These are phyloP conservation scores for Cottoperca gobio DNA, from an alignment of 2,797 vertebrate genomes.

Conservation along the genomic window DNA sequence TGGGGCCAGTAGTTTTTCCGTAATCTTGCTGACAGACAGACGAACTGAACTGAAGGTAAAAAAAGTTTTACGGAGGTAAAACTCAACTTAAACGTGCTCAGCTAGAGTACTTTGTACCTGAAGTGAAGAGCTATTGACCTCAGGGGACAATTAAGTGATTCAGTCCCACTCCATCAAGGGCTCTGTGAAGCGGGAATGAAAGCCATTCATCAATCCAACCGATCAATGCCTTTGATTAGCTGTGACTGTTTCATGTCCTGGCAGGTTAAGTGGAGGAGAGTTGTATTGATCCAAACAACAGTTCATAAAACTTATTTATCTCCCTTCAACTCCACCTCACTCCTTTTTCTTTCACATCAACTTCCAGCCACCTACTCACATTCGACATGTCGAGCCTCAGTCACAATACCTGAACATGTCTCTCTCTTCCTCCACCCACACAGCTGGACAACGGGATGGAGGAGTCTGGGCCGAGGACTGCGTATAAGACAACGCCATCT, in stretches of 20 bases:
- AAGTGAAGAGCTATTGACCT: constrained; percentile 2
- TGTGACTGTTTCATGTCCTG: constrained; percentile 16
- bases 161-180: constrained; percentile 15
- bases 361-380: background rate
- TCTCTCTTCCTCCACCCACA: constrained; percentile 21
- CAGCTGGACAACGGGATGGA: constrained; percentile 74
- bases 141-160: background rate
- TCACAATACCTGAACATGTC: constrained; percentile 5
- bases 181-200: background rate
- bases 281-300: constrained; percentile 23
- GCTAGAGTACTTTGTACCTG: background rate
- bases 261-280: constrained; percentile 38
- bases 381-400: background rate
- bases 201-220: constrained; percentile 34
- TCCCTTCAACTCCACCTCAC: constrained; percentile 6
- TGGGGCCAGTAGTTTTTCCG: no score
- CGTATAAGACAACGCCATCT: constrained; percentile 64
- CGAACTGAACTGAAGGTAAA: no score
- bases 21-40: no score
- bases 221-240: constrained; percentile 54
- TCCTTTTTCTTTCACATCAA: background rate
- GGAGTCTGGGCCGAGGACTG: constrained; percentile 56
- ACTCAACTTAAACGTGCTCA: background rate
- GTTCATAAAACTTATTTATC: constrained; percentile 13
- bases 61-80: no score